A percentile compares a stretch with the other conserved stretches of the same genome.
Conservation (phyloP, 2,797 vertebrate genomes). For the Aulostomus chinensis region DNA sequence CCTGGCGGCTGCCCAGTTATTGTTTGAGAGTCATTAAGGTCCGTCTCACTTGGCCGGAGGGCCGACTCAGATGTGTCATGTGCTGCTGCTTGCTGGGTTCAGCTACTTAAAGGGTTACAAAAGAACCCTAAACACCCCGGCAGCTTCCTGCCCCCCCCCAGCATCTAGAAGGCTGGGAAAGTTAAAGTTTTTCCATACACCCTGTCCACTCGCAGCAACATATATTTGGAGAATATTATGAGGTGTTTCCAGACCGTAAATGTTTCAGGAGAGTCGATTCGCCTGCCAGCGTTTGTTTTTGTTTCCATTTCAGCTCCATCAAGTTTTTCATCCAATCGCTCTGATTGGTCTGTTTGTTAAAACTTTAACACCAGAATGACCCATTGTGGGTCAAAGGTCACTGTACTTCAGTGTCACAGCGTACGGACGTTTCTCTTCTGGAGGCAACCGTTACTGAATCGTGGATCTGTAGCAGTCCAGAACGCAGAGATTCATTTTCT, state of each 20-base stretch:
- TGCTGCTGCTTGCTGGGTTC: conserved; percentile 22
- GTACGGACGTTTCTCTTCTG: too few relatives aligned
- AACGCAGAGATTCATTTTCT: too few relatives aligned
- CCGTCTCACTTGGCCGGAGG: conserved; percentile 30
- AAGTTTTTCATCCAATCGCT: background rate
- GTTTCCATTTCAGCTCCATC: conserved; percentile 6
- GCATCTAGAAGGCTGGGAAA: conserved; percentile 19
- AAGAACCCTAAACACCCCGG: conserved; percentile 36
- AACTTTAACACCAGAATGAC: background rate
- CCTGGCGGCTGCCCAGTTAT: conserved; percentile 44
- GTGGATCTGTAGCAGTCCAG: too few relatives aligned
- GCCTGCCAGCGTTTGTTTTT: conserved; percentile 14
- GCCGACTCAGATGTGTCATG: conserved; percentile 35
- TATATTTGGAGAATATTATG: conserved; percentile 19
- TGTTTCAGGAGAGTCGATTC: conserved; percentile 9
- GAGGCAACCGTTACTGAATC: too few relatives aligned
- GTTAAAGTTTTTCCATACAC: conserved; percentile 56
- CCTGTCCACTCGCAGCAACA: conserved; percentile 1
- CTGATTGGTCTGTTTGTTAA: conserved; percentile 8
- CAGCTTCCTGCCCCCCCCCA: conserved; percentile 70
- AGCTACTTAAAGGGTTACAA: conserved; percentile 47
- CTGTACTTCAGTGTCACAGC: too few relatives aligned
- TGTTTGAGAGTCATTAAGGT: conserved; percentile 60
- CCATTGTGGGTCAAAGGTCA: too few relatives aligned
- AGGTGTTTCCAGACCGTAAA: conserved; percentile 46